phyloP scores from a whole-genome alignment of 2,113 vertebrate species.

The Cryptoleucopteryx plumbea region DNA sequence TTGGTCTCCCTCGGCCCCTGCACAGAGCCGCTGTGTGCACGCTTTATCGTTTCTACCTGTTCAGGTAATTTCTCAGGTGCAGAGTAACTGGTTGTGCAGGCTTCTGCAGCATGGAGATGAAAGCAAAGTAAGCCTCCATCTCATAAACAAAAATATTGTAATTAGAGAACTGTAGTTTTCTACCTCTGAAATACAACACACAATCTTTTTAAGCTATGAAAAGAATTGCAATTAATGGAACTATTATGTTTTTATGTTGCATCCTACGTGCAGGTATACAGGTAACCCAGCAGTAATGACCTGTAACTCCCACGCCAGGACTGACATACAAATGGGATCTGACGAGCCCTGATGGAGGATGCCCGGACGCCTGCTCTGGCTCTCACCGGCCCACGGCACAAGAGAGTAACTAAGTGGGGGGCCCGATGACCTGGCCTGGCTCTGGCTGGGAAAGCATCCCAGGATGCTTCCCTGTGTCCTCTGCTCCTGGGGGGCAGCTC shows the following conservation, averaged over 20 bases:
- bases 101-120: neutral
- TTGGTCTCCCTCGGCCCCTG: neutral
- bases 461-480: neutral
- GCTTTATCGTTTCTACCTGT: fast-evolving
- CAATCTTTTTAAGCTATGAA: neutral
- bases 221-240: neutral
- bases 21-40: neutral
- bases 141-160: neutral
- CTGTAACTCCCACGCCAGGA: neutral
- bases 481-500: neutral
- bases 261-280: neutral
- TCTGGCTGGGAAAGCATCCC: neutral
- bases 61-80: neutral
- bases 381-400: too few species aligned
- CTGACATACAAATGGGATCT: fast-evolving
- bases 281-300: neutral
- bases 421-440: neutral
- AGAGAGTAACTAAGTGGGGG: neutral
- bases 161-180: neutral
- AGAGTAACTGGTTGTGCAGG: neutral
- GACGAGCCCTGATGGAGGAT: too few species aligned
- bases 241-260: neutral
- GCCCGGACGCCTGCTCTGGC: too few species aligned
- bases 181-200: neutral
- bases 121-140: neutral